These are phyloP conservation scores for Diarsia mendica DNA, from an alignment of 2,888 invertebrate species.

Conservation along the genomic window DNA sequence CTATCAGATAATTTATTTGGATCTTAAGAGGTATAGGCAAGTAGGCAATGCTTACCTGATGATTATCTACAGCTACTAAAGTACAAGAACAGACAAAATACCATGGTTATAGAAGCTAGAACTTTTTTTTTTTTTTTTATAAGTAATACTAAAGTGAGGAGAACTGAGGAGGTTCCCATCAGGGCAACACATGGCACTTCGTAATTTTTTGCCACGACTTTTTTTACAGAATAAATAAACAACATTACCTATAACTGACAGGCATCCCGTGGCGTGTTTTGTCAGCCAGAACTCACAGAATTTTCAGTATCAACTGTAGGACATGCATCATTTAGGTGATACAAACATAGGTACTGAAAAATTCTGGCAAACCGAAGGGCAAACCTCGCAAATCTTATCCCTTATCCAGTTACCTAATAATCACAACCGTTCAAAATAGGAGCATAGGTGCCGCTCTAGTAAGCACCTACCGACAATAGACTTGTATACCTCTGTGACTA, in stretches of 20 bases:
- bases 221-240: background rate
- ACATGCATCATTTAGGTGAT: background rate
- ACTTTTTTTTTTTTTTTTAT: no score
- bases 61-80: no score
- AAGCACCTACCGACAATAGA: constrained; percentile 13
- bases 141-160: no score
- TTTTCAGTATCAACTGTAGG: background rate
- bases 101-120: no score
- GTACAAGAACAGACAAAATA: no score
- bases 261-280: background rate
- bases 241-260: background rate
- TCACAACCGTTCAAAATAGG: background rate
- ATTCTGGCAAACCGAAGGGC: no score
- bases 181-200: background rate
- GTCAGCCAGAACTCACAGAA: background rate
- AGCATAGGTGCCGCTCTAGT: constrained; percentile 42
- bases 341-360: background rate
- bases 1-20: no score
- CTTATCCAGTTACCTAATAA: background rate
- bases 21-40: no score
- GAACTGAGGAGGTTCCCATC: no score
- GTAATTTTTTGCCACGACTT: no score
- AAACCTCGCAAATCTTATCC: background rate
- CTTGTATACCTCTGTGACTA: constrained; percentile 4
- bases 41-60: no score